Conservation (phyloP, 2,888 invertebrate genomes). For the Apantesis nais region DNA sequence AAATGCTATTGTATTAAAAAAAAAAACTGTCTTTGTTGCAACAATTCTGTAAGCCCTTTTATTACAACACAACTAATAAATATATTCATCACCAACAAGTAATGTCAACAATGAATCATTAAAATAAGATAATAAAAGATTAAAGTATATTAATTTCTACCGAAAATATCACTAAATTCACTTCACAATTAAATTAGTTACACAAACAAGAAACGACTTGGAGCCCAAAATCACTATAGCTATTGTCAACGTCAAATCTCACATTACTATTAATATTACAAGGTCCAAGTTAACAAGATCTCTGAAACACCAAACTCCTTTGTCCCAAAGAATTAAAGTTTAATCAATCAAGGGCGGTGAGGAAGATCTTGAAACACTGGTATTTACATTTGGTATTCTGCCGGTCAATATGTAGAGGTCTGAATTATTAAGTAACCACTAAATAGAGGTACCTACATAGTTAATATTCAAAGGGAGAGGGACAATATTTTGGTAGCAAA, state of each 20-base stretch:
- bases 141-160: constrained; percentile 5
- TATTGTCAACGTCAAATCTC: constrained; percentile 48
- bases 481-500: constrained; percentile 75
- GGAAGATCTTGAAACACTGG: constrained; percentile 51
- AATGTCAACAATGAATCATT: background rate
- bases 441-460: constrained; percentile 71
- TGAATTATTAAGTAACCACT: constrained; percentile 78
- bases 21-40: background rate
- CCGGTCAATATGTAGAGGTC: constrained; percentile 71
- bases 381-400: constrained; percentile 63
- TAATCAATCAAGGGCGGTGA: constrained; percentile 15
- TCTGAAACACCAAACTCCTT: constrained; percentile 14
- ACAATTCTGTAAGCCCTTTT: background rate
- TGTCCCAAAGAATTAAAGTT: constrained; percentile 13
- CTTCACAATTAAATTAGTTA: constrained; percentile 20
- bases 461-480: constrained; percentile 76
- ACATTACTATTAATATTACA: constrained; percentile 46
- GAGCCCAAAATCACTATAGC: constrained; percentile 32
- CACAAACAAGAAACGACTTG: constrained; percentile 24
- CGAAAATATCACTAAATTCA: constrained; percentile 13
- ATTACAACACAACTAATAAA: background rate
- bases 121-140: background rate
- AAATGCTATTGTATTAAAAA: background rate
- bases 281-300: constrained; percentile 42
- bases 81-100: background rate